Conservation (phyloP, 2,797 vertebrate species). For the Pseudochaenichthys georgianus region DNA sequence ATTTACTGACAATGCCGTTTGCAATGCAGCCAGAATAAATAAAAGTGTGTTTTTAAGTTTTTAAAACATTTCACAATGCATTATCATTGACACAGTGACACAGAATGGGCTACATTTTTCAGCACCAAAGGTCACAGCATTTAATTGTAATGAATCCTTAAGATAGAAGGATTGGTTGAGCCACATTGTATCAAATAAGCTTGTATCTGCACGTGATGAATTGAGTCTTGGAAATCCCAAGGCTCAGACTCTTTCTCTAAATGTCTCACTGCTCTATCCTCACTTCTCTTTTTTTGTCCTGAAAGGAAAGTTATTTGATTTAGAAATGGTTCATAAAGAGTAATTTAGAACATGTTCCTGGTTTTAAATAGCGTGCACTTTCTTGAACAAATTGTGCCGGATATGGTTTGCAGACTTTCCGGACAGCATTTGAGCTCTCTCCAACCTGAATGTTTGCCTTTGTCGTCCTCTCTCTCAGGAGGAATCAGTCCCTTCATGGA, state of each 20-base stretch:
- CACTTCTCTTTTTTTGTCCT: conserved; percentile 23
- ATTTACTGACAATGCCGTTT: conserved; percentile 7
- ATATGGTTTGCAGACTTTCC: background rate
- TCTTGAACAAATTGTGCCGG: background rate
- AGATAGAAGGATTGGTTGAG: background rate
- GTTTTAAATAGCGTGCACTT: background rate
- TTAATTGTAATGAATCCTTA: background rate
- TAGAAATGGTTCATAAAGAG: too few species aligned
- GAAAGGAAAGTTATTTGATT: conserved; percentile 15
- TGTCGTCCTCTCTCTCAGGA: conserved; percentile 82
- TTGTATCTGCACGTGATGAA: background rate
- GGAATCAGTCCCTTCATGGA: conserved; percentile 95
- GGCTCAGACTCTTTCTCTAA: background rate
- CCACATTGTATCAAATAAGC: background rate
- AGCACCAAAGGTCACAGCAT: background rate
- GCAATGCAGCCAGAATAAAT: background rate
- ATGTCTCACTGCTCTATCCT: background rate
- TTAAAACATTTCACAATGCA: conserved; percentile 16
- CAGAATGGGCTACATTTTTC: background rate
- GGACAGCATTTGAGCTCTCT: background rate
- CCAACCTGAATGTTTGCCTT: background rate
- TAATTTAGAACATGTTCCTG: background rate
- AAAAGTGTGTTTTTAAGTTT: conserved; percentile 13
- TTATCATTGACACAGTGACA: background rate
- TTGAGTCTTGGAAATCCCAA: background rate